These are phyloP conservation scores for Chelonoidis abingdonii DNA, from an alignment of 2,113 vertebrate species.

Conservation along the genomic window DNA sequence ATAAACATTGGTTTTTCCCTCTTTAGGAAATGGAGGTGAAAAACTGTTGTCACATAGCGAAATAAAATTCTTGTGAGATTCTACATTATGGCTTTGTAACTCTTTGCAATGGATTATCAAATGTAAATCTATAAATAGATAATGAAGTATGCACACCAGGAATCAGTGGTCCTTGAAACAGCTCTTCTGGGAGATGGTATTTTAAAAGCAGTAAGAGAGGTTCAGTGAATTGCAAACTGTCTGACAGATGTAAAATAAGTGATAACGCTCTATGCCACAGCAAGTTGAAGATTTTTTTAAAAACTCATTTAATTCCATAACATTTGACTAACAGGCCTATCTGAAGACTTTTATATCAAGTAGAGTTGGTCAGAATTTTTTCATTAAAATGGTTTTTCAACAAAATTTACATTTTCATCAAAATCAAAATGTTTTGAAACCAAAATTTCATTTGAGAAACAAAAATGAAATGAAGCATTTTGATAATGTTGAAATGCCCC, in stretches of 20 bases:
- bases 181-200: neutral
- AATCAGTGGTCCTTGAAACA: neutral
- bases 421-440: neutral
- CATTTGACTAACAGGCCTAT: neutral
- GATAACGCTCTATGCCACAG: neutral
- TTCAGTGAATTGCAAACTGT: neutral
- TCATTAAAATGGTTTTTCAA: neutral
- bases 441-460: neutral
- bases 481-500: neutral
- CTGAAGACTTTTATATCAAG: neutral
- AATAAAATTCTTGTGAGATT: neutral
- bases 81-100: neutral
- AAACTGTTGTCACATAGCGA: neutral
- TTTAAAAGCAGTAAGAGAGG: neutral
- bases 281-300: neutral
- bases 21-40: neutral
- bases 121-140: neutral
- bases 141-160: neutral
- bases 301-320: neutral
- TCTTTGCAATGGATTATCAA: neutral
- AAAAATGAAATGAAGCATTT: neutral
- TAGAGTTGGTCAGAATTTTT: neutral
- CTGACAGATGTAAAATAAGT: neutral
- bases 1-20: neutral
- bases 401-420: neutral